Evolutionary conservation across 2,113 vertebrate species (phyloP).

Genomic region (Thalassoma bifasciatum): DNA sequence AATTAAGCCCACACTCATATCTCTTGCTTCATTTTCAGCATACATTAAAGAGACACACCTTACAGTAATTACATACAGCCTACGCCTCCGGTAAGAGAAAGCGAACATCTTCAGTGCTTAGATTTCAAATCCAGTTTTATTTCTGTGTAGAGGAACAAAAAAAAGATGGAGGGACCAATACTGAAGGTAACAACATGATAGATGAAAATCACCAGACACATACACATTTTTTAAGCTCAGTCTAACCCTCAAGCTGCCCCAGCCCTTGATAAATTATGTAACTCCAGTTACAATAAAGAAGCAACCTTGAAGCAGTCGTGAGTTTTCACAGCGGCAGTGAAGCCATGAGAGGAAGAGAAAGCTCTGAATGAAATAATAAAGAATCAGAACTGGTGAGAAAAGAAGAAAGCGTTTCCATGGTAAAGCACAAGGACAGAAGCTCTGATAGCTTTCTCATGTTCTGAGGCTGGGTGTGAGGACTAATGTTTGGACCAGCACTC

Average conservation of each 20-base stretch:
- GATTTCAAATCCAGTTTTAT: conserved; percentile 1
- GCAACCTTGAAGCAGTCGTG: conserved; percentile 48
- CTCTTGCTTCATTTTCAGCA: neutral
- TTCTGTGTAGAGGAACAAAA: neutral
- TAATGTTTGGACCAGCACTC: conserved; percentile 47
- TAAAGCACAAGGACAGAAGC: conserved; percentile 40
- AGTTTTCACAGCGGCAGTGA: conserved; percentile 38
- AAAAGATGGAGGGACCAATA: neutral
- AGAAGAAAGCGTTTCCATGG: conserved; percentile 46
- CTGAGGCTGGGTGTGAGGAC: conserved; percentile 28
- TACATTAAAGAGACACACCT: conserved; percentile 5
- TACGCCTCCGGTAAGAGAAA: neutral
- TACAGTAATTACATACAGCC: conserved; percentile 5
- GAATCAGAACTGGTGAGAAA: conserved; percentile 24
- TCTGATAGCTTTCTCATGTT: conserved; percentile 68
- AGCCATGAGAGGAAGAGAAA: conserved; percentile 11
- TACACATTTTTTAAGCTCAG: neutral
- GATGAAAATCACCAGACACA: neutral
- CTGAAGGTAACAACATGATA: neutral
- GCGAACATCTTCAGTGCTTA: neutral
- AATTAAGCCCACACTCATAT: too few relatives aligned
- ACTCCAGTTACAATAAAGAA: conserved; percentile 32
- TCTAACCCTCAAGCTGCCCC: neutral
- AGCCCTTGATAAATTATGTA: conserved; percentile 11
- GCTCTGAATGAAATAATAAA: conserved; percentile 56